Evolutionary conservation across 2,113 vertebrate genomes (phyloP).

Genomic region (Mustela nigripes): DNA sequence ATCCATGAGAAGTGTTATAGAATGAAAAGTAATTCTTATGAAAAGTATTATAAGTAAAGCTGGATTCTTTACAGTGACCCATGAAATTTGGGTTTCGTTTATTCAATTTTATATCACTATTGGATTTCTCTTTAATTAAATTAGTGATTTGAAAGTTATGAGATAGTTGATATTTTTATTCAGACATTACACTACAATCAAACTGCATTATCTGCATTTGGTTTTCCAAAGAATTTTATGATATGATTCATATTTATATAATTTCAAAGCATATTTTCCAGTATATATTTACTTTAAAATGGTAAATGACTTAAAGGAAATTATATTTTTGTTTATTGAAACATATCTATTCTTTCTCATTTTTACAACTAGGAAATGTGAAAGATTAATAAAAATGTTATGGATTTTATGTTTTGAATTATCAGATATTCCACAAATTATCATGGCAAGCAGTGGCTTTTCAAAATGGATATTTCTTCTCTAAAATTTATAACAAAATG

Average conservation of each 20-base stretch:
- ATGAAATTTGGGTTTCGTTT: background rate
- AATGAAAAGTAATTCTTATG: background rate
- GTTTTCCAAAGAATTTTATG: background rate
- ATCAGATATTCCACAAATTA: background rate
- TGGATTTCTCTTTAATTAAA: slow-evolving; percentile 5
- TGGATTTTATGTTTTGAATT: background rate
- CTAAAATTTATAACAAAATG: background rate
- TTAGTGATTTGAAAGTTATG: background rate
- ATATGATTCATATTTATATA: background rate
- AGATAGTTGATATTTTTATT: slow-evolving; percentile 34
- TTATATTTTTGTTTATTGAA: background rate
- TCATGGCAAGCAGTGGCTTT: slow-evolving; percentile 35
- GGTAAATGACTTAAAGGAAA: background rate
- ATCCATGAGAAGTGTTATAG: background rate
- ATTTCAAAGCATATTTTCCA: background rate
- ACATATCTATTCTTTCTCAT: background rate
- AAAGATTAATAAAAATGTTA: slow-evolving; percentile 28
- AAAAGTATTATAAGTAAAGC: slow-evolving; percentile 12
- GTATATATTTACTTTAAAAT: background rate
- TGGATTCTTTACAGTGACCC: background rate
- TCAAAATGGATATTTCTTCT: slow-evolving; percentile 15
- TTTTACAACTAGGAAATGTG: slow-evolving; percentile 26
- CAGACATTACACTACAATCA: background rate
- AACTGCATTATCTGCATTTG: background rate
- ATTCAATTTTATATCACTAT: background rate